phyloP scores from a whole-genome alignment of 2,888 invertebrate species.

The Prosapia bicincta region DNA sequence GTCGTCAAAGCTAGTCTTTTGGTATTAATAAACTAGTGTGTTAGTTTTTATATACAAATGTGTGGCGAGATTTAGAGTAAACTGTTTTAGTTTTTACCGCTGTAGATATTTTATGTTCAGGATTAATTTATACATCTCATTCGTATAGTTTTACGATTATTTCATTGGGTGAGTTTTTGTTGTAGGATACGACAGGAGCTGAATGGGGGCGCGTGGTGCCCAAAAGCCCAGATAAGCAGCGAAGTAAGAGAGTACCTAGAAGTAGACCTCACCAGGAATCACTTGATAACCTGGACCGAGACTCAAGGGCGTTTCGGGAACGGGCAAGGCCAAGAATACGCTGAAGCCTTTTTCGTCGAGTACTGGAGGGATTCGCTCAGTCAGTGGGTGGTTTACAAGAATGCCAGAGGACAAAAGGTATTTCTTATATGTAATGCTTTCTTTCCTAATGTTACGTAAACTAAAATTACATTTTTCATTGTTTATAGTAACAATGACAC shows the following conservation, averaged over 20 bases:
- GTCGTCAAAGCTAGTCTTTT: too few species aligned
- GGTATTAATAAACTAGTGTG: too few species aligned
- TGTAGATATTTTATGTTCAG: too few species aligned
- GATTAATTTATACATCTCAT: too few species aligned
- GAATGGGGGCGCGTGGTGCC: conserved; percentile 92
- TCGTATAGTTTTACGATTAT: too few species aligned
- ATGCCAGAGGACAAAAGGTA: conserved; percentile 73
- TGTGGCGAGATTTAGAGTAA: too few species aligned
- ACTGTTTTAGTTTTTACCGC: too few species aligned
- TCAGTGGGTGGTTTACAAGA: conserved; percentile 76
- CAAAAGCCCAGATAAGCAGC: conserved; percentile 72
- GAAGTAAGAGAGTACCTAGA: conserved; percentile 79
- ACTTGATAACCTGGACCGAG: conserved; percentile 78
- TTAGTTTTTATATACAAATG: too few species aligned
- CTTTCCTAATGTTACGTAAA: too few species aligned
- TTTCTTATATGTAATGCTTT: conserved; percentile 35
- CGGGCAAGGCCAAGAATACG: conserved; percentile 85
- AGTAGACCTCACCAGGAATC: conserved; percentile 68
- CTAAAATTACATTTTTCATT: too few species aligned
- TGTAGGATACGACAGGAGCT: conserved; percentile 78
- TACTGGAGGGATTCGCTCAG: conserved; percentile 68
- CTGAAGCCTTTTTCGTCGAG: conserved; percentile 77
- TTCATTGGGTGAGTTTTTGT: too few species aligned
- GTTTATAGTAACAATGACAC: too few species aligned
- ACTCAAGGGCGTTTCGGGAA: conserved; percentile 91